These are phyloP conservation scores for Ramphastos sulfuratus DNA, from an alignment of 2,113 vertebrate species.

Conservation along the genomic window DNA sequence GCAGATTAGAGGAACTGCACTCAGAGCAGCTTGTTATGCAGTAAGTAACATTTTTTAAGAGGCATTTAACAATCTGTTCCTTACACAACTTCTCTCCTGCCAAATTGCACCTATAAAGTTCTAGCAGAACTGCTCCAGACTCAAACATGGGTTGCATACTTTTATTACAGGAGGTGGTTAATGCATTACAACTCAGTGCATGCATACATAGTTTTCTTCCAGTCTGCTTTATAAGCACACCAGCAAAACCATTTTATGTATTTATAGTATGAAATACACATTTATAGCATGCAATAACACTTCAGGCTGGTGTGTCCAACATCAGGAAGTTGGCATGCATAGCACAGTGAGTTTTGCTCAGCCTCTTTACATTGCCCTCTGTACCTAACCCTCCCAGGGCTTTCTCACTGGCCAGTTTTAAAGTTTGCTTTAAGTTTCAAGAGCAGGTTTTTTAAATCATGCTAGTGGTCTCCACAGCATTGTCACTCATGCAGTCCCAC, in stretches of 20 bases:
- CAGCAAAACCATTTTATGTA: neutral
- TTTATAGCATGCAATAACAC: neutral
- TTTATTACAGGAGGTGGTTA: conserved; percentile 36
- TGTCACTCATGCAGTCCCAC: neutral
- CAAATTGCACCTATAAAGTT: conserved; percentile 56
- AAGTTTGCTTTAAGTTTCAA: neutral
- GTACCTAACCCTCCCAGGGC: neutral
- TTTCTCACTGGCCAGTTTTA: neutral
- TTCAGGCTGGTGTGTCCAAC: neutral
- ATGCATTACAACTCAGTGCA: neutral
- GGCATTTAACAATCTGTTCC: conserved; percentile 61
- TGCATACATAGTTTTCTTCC: conserved; percentile 15
- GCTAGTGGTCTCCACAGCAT: neutral
- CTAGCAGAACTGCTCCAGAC: conserved; percentile 21
- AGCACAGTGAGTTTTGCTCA: neutral
- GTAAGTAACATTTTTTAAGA: neutral
- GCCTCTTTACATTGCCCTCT: neutral
- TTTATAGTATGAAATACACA: neutral
- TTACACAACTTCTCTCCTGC: neutral
- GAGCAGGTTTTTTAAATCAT: neutral
- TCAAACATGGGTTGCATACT: conserved; percentile 20
- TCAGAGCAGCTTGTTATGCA: conserved; percentile 55
- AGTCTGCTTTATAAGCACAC: neutral
- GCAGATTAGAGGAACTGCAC: neutral
- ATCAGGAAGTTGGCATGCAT: neutral